Conservation (phyloP, 2,797 vertebrate genomes). For the Malurus leucopterus region DNA sequence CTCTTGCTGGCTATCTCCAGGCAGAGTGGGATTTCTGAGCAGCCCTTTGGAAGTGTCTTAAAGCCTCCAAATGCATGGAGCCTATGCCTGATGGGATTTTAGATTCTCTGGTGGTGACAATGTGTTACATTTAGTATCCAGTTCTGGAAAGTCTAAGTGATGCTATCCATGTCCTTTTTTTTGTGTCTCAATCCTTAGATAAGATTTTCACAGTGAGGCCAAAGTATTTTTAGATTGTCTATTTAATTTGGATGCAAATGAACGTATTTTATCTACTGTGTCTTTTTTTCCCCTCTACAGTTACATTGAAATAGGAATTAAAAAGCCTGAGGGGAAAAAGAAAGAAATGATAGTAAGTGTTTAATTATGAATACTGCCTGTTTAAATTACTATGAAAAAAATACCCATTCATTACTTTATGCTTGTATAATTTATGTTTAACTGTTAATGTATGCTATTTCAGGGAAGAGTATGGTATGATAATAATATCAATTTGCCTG, state of each 20-base stretch:
- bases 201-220: background rate
- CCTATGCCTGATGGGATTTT: background rate
- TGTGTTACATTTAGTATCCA: background rate
- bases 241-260: background rate
- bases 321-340: constrained; percentile 71
- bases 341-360: constrained; percentile 66
- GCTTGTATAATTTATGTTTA: constrained; percentile 12
- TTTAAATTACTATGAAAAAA: constrained; percentile 5
- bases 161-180: background rate
- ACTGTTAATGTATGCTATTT: background rate
- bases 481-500: background rate
- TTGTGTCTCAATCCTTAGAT: background rate
- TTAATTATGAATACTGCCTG: background rate
- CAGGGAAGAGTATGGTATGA: background rate
- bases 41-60: background rate
- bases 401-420: background rate
- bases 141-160: background rate
- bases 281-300: constrained; percentile 60
- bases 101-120: background rate
- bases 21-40: background rate
- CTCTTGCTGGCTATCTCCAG: background rate
- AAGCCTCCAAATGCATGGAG: background rate
- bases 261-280: background rate
- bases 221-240: background rate
- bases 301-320: constrained; percentile 70